Evolutionary conservation across 2,888 invertebrate genomes (phyloP).

Genomic region (Osedax frankpressi): DNA sequence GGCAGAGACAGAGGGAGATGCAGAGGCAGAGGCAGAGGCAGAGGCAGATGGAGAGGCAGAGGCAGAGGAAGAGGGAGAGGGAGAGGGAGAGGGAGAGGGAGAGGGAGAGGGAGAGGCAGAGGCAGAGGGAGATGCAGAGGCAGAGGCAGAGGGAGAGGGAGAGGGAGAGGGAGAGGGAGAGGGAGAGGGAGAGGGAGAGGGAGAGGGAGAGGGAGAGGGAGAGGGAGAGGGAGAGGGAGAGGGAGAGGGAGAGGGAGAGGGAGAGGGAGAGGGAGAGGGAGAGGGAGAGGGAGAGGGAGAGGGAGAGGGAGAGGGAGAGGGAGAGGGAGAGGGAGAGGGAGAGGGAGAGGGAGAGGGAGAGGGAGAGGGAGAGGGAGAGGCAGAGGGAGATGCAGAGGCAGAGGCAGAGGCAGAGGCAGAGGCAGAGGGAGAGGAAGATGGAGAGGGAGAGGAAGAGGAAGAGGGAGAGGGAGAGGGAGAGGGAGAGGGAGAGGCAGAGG

Average conservation of each 20-base stretch:
- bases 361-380: too few relatives aligned
- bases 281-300: neutral
- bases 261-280: neutral
- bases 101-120: conserved; percentile 15
- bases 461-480: too few relatives aligned
- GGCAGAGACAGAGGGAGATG: conserved; percentile 15
- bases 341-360: neutral
- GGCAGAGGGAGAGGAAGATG: too few relatives aligned
- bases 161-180: neutral
- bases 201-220: neutral
- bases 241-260: neutral
- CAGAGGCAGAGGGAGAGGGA: neutral
- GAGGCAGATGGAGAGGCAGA: conserved; percentile 14
- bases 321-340: neutral
- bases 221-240: neutral
- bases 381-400: too few relatives aligned
- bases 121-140: neutral
- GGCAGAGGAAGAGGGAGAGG: conserved; percentile 19
- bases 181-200: neutral
- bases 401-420: too few relatives aligned
- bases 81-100: conserved; percentile 22
- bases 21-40: conserved; percentile 14
- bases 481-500: too few relatives aligned
- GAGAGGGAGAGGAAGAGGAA: too few relatives aligned
- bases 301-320: neutral